A percentile compares a stretch with the other conserved stretches of the same genome.
Evolutionary conservation across 2,888 invertebrate species (phyloP).

Genomic region (Adela reaumurella): DNA sequence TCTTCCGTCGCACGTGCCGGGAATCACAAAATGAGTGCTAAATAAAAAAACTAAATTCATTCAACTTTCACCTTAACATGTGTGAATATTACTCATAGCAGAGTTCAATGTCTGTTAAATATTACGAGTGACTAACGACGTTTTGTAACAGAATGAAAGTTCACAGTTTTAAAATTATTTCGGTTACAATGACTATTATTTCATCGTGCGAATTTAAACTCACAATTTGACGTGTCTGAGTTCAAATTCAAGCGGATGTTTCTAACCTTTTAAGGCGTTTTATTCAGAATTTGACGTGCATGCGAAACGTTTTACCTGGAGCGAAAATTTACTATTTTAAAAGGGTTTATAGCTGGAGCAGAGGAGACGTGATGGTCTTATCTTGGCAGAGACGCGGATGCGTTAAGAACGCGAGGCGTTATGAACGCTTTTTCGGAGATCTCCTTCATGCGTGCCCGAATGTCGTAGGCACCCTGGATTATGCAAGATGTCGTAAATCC

Average conservation of each 20-base stretch:
- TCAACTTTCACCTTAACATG: too few relatives aligned
- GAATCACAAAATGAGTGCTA: background rate
- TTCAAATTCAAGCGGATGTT: background rate
- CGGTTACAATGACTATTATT: background rate
- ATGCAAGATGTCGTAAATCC: too few relatives aligned
- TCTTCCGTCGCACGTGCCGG: background rate
- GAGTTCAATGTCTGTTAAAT: too few relatives aligned
- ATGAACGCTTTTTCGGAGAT: too few relatives aligned
- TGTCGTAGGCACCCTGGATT: too few relatives aligned
- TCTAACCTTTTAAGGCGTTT: too few relatives aligned
- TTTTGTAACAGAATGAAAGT: background rate
- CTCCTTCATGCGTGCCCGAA: too few relatives aligned
- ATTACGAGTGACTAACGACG: background rate
- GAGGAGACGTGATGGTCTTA: background rate
- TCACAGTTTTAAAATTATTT: background rate
- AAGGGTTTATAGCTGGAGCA: background rate
- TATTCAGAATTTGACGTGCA: too few relatives aligned
- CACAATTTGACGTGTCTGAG: too few relatives aligned
- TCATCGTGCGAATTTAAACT: too few relatives aligned
- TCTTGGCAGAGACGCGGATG: background rate
- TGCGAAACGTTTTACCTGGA: background rate
- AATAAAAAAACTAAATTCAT: background rate
- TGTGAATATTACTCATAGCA: too few relatives aligned
- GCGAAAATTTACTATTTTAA: background rate
- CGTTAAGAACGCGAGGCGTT: background rate